Evolutionary conservation across 2,888 invertebrate species (phyloP).

Genomic region (Cordilura impudica): DNA sequence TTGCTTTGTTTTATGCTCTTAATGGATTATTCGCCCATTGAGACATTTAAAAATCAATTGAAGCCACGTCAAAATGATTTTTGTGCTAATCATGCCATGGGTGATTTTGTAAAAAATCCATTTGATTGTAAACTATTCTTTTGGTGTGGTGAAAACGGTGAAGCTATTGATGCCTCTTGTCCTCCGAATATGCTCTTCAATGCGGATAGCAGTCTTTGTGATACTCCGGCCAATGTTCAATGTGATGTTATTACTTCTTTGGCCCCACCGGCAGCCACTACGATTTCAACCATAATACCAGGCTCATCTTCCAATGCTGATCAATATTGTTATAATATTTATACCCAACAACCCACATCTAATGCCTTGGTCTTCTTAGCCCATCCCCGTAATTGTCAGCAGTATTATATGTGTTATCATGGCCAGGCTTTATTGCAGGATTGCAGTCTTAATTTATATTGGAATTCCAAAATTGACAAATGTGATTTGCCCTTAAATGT

Average conservation of each 20-base stretch:
- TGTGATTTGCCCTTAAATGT: conserved; percentile 74
- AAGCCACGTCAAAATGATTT: conserved; percentile 21
- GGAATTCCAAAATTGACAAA: conserved; percentile 72
- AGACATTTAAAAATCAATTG: background rate
- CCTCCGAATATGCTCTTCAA: conserved; percentile 76
- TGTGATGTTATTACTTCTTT: conserved; percentile 60
- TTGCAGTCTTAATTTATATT: conserved; percentile 73
- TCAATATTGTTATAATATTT: conserved; percentile 15
- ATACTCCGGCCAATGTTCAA: conserved; percentile 69
- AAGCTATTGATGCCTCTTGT: conserved; percentile 71
- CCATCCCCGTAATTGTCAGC: conserved; percentile 70
- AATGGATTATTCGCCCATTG: background rate
- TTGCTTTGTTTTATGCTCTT: background rate
- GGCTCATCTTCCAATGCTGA: conserved; percentile 24
- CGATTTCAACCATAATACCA: conserved; percentile 11
- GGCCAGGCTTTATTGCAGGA: conserved; percentile 72
- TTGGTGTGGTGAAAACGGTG: conserved; percentile 70
- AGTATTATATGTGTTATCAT: conserved; percentile 75
- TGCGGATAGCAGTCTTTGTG: conserved; percentile 72
- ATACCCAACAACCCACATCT: conserved; percentile 7
- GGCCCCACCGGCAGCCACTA: background rate
- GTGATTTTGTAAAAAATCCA: conserved; percentile 72
- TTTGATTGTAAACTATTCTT: conserved; percentile 73
- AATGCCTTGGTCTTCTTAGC: conserved; percentile 68
- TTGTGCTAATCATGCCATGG: conserved; percentile 69